Base-by-base conservation (phyloP, 2,888 invertebrate species). In the Argyresthia albistria region DNA sequence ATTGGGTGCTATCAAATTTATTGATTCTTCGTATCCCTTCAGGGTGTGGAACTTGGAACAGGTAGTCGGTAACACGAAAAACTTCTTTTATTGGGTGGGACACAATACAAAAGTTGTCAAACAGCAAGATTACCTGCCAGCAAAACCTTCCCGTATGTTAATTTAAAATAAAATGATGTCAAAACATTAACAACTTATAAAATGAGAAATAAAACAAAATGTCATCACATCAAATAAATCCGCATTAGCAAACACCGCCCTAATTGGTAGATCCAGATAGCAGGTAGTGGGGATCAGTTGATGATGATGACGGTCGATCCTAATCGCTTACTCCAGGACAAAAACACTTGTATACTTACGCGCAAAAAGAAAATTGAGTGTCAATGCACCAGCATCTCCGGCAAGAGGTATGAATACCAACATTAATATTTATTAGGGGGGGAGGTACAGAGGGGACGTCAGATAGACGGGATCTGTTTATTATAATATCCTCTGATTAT, bases 391-490 rank as follows among this genome's bases (percentile, higher is more conserved):
- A 79, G 81, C 87, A 86, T 83, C 73, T 69, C 64, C 65, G 65
- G 68, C 82, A 76, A 83, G 80, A 84, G 80, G 83, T 78, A 76
- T 35, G 45, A 4, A 11, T 8, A 35, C 43, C 35, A 76, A 77
- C 78, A 84, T 86, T 86, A 82, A 84, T 83, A 86, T 84, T 83
- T 84, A 82, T 84, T 84, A 79, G 80, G 76, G 78, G 77, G 78
- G 75, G 74, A 67, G 64, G 57, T 50, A 57, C 55, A 60, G 61
- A 64, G 59, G 75, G 79, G 83, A 81, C 82, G 81, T 66, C 76
- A 78, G 83, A 82, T 82, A 80, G 66, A 76, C 72, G 71, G 69
- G 76, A 76, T 80, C 82, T 81, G 83, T 86, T 86, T 84, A 86
- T 83, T 86, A 83, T 86, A 83, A 87, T 87, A 81, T 86, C 86